Percentiles rank a stretch among this genome's conserved stretches.
Evolutionary conservation across 2,113 vertebrate genomes (phyloP).

Genomic region (Oncorhynchus keta): DNA sequence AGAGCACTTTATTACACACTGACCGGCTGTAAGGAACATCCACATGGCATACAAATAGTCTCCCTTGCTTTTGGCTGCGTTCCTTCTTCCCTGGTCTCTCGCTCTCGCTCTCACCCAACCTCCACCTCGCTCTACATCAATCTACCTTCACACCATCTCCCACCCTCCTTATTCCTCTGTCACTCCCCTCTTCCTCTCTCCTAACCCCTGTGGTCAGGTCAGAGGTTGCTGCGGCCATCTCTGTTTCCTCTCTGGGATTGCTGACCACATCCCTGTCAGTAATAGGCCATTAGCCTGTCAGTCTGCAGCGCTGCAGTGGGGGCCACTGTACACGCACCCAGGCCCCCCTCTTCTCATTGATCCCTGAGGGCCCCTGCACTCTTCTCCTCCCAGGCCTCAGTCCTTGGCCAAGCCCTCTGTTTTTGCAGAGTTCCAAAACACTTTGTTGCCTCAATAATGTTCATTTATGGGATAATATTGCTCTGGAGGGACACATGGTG

Average conservation of each 20-base stretch:
- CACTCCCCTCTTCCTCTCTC: neutral
- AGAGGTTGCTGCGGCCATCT: conserved; percentile 40
- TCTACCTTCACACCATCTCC: too few relatives aligned
- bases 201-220: conserved; percentile 40
- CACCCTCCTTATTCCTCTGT: neutral
- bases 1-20: neutral
- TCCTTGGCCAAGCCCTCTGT: conserved; percentile 41
- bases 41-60: too few relatives aligned
- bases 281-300: conserved; percentile 50
- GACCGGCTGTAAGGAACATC: too few relatives aligned
- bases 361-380: conserved; percentile 56
- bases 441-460: conserved; percentile 81
- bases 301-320: conserved; percentile 30
- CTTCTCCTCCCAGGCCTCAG: conserved; percentile 1
- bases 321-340: conserved; percentile 17
- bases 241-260: conserved; percentile 62
- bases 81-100: neutral
- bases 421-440: conserved; percentile 64
- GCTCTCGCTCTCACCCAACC: too few relatives aligned
- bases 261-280: conserved; percentile 52
- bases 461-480: conserved; percentile 78
- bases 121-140: too few relatives aligned
- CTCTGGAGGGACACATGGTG: conserved; percentile 78
- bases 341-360: conserved; percentile 58
- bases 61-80: neutral